Conservation (phyloP, 2,113 vertebrate genomes). For the Calypte anna region DNA sequence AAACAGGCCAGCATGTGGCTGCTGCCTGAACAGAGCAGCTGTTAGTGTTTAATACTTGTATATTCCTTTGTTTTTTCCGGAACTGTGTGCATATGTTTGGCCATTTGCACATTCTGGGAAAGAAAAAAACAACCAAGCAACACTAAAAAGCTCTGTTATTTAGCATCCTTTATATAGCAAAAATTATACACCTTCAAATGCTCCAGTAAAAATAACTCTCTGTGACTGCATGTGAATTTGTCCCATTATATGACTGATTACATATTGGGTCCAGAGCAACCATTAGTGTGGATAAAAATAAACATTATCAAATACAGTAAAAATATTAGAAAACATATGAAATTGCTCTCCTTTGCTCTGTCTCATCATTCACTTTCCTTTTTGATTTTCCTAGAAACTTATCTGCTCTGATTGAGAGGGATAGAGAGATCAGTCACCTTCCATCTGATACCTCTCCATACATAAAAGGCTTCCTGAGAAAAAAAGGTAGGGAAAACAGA, state of each 20-base stretch:
- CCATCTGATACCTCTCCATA: neutral
- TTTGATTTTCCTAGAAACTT: neutral
- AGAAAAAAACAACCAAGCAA: neutral
- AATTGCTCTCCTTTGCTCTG: neutral
- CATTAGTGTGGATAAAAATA: neutral
- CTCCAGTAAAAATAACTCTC: constrained; percentile 23
- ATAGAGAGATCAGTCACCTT: neutral
- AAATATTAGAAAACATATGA: neutral
- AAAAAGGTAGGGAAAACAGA: neutral
- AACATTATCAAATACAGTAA: neutral
- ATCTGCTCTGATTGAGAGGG: neutral
- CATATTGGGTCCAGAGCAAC: neutral
- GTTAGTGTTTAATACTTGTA: constrained; percentile 15
- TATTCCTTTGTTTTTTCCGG: constrained; percentile 51
- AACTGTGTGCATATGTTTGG: constrained; percentile 51
- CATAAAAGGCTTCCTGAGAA: neutral
- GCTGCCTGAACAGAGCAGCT: constrained; percentile 35
- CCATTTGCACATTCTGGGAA: neutral
- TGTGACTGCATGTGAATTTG: neutral
- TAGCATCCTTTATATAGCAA: constrained; percentile 20
- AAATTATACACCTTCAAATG: constrained; percentile 17
- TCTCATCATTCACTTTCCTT: neutral
- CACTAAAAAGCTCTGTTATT: neutral
- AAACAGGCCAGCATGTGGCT: constrained; percentile 45
- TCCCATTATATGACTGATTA: neutral